Evolutionary conservation across 2,888 invertebrate species (phyloP), one percentile per base, ranked within the genome.

Genomic region (Colletes collaris): DNA sequence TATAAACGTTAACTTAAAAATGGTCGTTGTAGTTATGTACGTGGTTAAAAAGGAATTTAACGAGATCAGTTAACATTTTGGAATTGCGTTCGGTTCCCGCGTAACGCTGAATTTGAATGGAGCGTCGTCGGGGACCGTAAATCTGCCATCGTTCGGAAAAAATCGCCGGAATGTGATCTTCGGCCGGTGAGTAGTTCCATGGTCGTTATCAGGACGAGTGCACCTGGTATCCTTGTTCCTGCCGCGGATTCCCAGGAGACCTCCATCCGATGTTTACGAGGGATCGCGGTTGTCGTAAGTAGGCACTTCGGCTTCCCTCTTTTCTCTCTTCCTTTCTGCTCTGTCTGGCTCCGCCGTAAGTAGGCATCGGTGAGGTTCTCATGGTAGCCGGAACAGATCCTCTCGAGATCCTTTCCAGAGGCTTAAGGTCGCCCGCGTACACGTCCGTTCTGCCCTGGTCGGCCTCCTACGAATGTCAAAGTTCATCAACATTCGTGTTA

Each of bases 141-240:
- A 82, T 82, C 78, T 67, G 64, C 55, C 76, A 76, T 66, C 46
- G 66, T 19, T 37, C n/a, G 56, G 66, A 59, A 76, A 81, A 81
- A 77, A 69, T 74, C 19, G 62, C 52, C 68, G 59, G 82, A 81
- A 86, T 79, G 74, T 75, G 84, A 81, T 86, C 76, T 75, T 78
- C 75, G 59, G 49, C 46, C 19, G 50, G 60, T 55, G 73, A 60
- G 62, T 59, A 76, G 77, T 83, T 76, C 60, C 60, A 75, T 64
- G 81, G 72, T 86, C 81, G 85, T 86, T 86, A 86, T 86, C 86
- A 82, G 75, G 76, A 76, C 73, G 76, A 79, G 86, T 78, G 83
- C 86, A 85, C 85, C 86, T 86, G 86, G 84, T 81, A 84, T 84
- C 86, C 85, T 83, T 86, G 83, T 82, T 86, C 73, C 74, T 69